Evolutionary conservation across 2,113 vertebrate species (phyloP).

Genomic region (Ctenomys sociabilis): DNA sequence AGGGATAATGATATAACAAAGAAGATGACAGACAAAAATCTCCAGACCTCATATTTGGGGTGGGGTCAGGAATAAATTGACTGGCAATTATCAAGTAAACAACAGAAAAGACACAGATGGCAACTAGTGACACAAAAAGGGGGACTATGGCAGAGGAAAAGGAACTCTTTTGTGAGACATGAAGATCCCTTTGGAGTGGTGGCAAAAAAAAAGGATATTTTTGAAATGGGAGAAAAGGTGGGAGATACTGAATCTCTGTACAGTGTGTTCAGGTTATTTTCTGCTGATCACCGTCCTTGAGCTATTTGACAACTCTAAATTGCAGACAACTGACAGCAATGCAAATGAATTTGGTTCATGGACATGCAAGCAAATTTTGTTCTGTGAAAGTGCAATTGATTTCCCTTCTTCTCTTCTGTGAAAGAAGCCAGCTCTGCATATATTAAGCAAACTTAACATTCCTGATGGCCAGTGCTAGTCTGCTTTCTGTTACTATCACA

Average conservation of each 20-base stretch:
- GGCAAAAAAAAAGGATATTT: slow-evolving; percentile 24
- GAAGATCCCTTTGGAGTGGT: neutral
- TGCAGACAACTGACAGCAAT: slow-evolving; percentile 4
- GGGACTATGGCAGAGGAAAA: neutral
- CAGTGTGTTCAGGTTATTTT: neutral
- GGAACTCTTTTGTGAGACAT: neutral
- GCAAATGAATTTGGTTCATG: neutral
- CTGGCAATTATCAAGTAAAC: neutral
- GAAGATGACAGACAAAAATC: neutral
- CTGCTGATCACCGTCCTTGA: neutral
- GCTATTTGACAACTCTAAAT: slow-evolving; percentile 41
- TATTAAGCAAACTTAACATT: slow-evolving; percentile 51
- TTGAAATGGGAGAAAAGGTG: neutral
- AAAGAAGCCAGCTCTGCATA: neutral
- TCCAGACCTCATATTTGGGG: neutral
- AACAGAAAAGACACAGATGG: neutral
- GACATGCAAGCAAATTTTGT: neutral
- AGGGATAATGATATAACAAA: neutral
- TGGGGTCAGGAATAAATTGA: neutral
- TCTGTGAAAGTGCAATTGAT: neutral
- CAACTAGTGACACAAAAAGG: neutral
- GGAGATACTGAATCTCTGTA: neutral
- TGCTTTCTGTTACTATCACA: neutral
- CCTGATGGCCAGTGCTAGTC: neutral
- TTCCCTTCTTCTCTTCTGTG: neutral